phyloP scores from a whole-genome alignment of 2,888 invertebrate species.

The Xanthorhoe designata region DNA sequence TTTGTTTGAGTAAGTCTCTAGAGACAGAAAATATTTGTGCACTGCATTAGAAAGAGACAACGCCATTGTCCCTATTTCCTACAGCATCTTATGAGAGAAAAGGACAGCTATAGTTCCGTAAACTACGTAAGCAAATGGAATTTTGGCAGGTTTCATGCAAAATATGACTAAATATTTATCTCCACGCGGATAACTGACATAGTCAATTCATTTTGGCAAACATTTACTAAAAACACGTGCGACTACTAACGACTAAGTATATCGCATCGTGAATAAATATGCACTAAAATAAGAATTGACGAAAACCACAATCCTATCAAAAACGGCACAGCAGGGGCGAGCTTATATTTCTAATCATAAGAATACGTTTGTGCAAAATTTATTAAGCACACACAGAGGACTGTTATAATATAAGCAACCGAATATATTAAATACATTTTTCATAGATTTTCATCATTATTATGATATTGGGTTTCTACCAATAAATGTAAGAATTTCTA shows the following conservation, averaged over 20 bases:
- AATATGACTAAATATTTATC: slow-evolving; percentile 42
- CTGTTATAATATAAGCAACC: neutral
- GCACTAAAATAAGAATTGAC: slow-evolving; percentile 68
- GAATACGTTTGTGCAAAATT: slow-evolving; percentile 19
- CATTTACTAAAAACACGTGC: slow-evolving; percentile 58
- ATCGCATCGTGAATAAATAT: slow-evolving; percentile 47
- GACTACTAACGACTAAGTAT: slow-evolving; percentile 30
- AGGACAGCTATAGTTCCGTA: slow-evolving; percentile 1
- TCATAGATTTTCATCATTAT: neutral
- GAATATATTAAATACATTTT: neutral
- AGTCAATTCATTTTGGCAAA: slow-evolving; percentile 65
- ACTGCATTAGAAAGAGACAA: slow-evolving; percentile 36
- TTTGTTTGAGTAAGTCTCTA: slow-evolving; percentile 7
- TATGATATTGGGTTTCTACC: neutral
- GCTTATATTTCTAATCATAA: slow-evolving; percentile 31
- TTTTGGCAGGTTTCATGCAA: slow-evolving; percentile 44
- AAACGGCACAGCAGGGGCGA: slow-evolving; percentile 29
- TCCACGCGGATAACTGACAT: slow-evolving; percentile 54
- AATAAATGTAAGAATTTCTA: neutral
- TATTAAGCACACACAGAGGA: neutral
- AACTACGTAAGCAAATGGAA: slow-evolving; percentile 32
- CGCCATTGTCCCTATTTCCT: neutral
- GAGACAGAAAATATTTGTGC: slow-evolving; percentile 64
- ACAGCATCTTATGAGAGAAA: neutral
- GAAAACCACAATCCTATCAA: slow-evolving; percentile 46